phyloP scores from a whole-genome alignment of 2,888 invertebrate genomes.

The Acrobasis repandana region DNA sequence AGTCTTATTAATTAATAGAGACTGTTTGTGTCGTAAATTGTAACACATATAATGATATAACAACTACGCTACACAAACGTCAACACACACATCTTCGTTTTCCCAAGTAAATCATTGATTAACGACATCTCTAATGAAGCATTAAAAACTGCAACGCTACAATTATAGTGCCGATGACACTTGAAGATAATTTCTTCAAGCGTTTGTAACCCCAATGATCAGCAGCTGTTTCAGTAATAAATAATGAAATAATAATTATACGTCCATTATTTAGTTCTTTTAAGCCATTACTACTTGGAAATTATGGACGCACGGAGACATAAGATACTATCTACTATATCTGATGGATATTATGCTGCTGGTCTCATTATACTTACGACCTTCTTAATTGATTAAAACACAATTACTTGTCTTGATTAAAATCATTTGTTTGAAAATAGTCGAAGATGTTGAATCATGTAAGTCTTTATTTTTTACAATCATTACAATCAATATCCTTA shows the following conservation, averaged over 20 bases:
- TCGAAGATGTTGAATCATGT: too few species aligned
- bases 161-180: background rate
- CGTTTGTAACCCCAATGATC: background rate
- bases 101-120: constrained; percentile 1
- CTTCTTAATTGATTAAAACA: constrained; percentile 15
- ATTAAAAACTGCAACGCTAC: background rate
- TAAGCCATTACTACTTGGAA: constrained; percentile 8
- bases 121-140: constrained; percentile 3
- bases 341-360: constrained; percentile 15
- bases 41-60: background rate
- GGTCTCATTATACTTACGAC: constrained; percentile 3
- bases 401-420: background rate
- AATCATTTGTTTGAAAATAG: background rate
- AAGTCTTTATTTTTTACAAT: too few species aligned
- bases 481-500: too few species aligned
- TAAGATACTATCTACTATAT: constrained; percentile 3
- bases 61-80: background rate
- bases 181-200: constrained; percentile 7
- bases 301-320: constrained; percentile 6
- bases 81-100: background rate
- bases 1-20: too few species aligned
- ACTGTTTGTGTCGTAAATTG: background rate
- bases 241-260: constrained; percentile 15
- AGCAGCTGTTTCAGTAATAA: constrained; percentile 5
- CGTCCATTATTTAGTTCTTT: constrained; percentile 9